These are phyloP conservation scores for Aphelocoma coerulescens DNA, from an alignment of 2,113 vertebrate species.

Conservation along the genomic window DNA sequence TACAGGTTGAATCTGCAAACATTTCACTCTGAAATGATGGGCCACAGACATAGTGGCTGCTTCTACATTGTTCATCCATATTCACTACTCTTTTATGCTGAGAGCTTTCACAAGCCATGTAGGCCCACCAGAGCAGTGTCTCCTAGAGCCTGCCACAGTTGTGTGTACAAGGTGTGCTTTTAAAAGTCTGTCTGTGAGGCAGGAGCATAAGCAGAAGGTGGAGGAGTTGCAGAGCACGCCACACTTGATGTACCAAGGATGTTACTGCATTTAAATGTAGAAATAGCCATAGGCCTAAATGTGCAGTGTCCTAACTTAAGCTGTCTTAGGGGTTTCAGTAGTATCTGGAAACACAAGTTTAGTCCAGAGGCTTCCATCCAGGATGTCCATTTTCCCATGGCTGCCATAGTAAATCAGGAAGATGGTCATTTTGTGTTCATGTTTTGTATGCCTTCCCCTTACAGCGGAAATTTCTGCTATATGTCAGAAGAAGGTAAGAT, in stretches of 20 bases:
- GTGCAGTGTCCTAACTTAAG: not conserved
- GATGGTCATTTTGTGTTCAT: slow-evolving; percentile 64
- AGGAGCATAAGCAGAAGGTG: not conserved
- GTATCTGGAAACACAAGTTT: not conserved
- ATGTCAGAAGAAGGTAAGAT: slow-evolving; percentile 99
- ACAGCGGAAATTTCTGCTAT: slow-evolving; percentile 99
- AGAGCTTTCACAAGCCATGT: not conserved
- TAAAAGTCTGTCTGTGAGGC: not conserved
- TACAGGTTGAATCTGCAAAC: not conserved
- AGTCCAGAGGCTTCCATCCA: not conserved
- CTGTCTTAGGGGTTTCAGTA: not conserved
- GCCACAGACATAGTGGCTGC: not conserved
- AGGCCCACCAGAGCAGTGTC: not conserved
- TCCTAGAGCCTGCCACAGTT: not conserved
- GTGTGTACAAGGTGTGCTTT: not conserved
- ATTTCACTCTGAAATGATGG: not conserved
- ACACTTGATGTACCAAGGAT: not conserved
- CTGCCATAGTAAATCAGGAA: not conserved
- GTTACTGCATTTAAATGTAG: not conserved
- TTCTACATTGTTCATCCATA: not conserved
- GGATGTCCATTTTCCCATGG: not conserved
- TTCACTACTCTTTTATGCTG: not conserved
- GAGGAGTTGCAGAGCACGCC: not conserved
- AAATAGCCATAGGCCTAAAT: not conserved
- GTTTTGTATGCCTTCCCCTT: slow-evolving; percentile 77